These are phyloP conservation scores for Octonoba sinensis DNA, from an alignment of 2,888 invertebrate genomes.

Conservation along the genomic window DNA sequence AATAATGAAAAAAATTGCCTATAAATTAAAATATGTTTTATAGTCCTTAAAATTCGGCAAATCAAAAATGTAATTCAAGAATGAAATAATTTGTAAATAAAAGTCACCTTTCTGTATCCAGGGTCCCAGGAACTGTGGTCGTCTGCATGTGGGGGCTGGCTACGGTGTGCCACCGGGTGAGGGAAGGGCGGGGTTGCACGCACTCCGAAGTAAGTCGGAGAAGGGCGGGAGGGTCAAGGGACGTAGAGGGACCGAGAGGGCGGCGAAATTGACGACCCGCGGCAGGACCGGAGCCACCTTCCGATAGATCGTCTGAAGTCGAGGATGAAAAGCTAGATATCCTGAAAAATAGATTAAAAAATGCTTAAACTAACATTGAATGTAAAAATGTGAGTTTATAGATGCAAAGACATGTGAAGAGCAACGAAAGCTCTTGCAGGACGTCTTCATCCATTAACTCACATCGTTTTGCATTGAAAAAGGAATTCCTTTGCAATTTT, in stretches of 20 bases:
- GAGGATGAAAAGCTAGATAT: slow-evolving; percentile 53
- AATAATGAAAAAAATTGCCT: no score
- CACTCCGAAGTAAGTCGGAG: slow-evolving; percentile 49
- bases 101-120: slow-evolving; percentile 39
- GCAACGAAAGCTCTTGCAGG: no score
- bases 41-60: no score
- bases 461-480: no score
- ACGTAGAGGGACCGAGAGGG: slow-evolving; percentile 54
- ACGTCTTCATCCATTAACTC: no score
- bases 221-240: slow-evolving; percentile 44
- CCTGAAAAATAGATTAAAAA: background rate
- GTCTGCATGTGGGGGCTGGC: slow-evolving; percentile 47
- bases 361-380: no score
- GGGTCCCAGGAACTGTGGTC: slow-evolving; percentile 24
- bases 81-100: no score
- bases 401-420: no score
- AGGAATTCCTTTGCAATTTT: no score
- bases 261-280: slow-evolving; percentile 27
- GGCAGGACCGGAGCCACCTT: background rate
- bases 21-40: no score
- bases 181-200: slow-evolving; percentile 44
- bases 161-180: slow-evolving; percentile 60
- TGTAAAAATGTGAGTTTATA: no score
- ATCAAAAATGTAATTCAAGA: no score
- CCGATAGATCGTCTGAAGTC: slow-evolving; percentile 41